Evolutionary conservation across 1,140 invertebrate species (phyloP), one percentile per base, ranked within the genome.

Genomic region (Anoplophora glabripennis): DNA sequence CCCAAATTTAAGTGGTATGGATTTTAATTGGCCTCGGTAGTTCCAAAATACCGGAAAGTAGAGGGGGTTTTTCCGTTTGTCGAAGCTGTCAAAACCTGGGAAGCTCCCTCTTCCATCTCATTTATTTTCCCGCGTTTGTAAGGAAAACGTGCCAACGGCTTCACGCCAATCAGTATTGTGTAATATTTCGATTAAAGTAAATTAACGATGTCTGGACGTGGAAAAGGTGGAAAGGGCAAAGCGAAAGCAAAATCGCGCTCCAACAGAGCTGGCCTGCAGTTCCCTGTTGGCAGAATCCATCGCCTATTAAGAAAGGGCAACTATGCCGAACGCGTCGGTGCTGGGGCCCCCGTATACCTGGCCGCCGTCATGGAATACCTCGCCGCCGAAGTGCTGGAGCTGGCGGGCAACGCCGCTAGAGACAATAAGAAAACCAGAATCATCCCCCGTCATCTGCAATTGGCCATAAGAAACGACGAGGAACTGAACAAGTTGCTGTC

Each of bases 381-480:
- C 34, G 73, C 84, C 59, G 89, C 90, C 75, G 64, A 65, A 65
- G 84, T 91, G 12, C 75, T 89, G 49, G 88, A 90, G 68, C 82
- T 90, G 75, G 88, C 89, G 28, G 86, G 89, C 3, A 90, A 92
- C 66, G 89, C 89, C 12, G 90, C 91, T 0, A 71, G 77, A 17
- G 80, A 86, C 35, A 84, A 85, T 61, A 83, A 84, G 18, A 78
- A 81, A 67, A 80, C 1, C 80, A 62, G 90, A 53, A 89, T 94
- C 37, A 88, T 88, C 52, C 92, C 92, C 0, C 80, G 52, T 46
- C 91, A 95, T 72, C 78, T 94, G 1, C 83, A 93, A 59, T 74
- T 94, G 45, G 92, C 90, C 7, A 88, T 94, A 14, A 80, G 88
- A 36, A 93, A 92, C 75, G 92, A 95, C 76, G 90, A 93, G 64